phyloP scores from a whole-genome alignment of 2,888 invertebrate genomes.

The Druceiella hillmani region DNA sequence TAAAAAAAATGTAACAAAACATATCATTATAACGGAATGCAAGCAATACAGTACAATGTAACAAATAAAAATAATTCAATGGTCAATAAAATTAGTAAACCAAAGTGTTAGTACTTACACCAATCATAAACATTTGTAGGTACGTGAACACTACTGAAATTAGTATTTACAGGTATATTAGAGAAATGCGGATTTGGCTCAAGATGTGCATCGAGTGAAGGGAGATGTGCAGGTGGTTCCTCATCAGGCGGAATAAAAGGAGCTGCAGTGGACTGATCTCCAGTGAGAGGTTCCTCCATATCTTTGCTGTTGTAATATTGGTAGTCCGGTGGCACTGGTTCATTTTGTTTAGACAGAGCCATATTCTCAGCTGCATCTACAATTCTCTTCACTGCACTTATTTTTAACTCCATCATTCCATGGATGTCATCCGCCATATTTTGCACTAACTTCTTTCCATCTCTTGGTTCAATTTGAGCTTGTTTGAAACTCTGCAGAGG shows the following conservation, averaged over 20 bases:
- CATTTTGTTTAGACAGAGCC: conserved; percentile 56
- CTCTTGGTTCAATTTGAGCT: conserved; percentile 67
- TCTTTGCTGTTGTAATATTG: conserved; percentile 68
- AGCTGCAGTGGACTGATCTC: conserved; percentile 40
- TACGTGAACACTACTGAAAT: conserved; percentile 86
- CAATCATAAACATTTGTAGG: conserved; percentile 93
- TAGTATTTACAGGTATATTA: conserved; percentile 69
- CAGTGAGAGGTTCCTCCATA: conserved; percentile 50
- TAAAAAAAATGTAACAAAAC: no score
- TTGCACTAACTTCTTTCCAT: conserved; percentile 72
- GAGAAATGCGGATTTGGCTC: conserved; percentile 72
- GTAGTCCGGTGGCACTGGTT: conserved; percentile 54
- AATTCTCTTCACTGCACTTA: conserved; percentile 81
- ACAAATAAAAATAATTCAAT: conserved; percentile 6
- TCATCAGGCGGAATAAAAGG: conserved; percentile 47
- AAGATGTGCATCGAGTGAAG: conserved; percentile 59
- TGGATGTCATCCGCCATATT: conserved; percentile 82
- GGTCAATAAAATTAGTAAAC: neutral
- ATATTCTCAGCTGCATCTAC: conserved; percentile 85
- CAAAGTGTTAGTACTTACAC: conserved; percentile 48
- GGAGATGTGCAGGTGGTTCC: conserved; percentile 49
- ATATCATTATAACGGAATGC: no score
- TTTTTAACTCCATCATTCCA: conserved; percentile 84
- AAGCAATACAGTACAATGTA: conserved; percentile 1
- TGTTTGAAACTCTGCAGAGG: conserved; percentile 72